Percentiles rank a stretch among this genome's conserved stretches.
Evolutionary conservation across 2,113 vertebrate species (phyloP).

Genomic region (Passer montanus): DNA sequence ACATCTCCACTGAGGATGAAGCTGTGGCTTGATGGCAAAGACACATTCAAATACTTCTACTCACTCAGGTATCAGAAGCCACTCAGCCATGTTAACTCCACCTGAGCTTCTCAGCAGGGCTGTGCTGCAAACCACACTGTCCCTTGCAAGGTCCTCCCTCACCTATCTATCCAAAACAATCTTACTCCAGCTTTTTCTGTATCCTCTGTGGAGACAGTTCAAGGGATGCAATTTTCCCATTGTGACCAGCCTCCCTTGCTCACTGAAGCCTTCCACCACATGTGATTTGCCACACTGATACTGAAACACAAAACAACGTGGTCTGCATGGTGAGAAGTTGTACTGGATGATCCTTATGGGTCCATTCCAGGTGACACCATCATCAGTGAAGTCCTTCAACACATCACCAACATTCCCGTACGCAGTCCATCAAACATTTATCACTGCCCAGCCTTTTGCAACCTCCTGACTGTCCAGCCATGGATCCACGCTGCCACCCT

Average conservation of each 20-base stretch:
- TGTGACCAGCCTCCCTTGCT: background rate
- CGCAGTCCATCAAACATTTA: background rate
- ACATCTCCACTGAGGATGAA: background rate
- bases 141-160: background rate
- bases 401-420: background rate
- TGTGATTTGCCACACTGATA: background rate
- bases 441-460: background rate
- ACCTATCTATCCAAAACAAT: background rate
- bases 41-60: background rate
- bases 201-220: fast-evolving
- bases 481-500: background rate
- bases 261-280: background rate
- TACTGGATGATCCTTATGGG: background rate
- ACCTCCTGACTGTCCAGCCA: background rate
- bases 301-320: fast-evolving
- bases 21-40: background rate
- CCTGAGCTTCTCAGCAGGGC: background rate
- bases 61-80: background rate
- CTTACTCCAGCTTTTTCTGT: background rate
- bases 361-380: background rate
- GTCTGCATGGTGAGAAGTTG: background rate
- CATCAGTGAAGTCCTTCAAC: background rate
- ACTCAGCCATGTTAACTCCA: fast-evolving
- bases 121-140: background rate
- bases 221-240: background rate